Evolutionary conservation across 2,113 vertebrate genomes (phyloP).

Genomic region (Charina bottae): DNA sequence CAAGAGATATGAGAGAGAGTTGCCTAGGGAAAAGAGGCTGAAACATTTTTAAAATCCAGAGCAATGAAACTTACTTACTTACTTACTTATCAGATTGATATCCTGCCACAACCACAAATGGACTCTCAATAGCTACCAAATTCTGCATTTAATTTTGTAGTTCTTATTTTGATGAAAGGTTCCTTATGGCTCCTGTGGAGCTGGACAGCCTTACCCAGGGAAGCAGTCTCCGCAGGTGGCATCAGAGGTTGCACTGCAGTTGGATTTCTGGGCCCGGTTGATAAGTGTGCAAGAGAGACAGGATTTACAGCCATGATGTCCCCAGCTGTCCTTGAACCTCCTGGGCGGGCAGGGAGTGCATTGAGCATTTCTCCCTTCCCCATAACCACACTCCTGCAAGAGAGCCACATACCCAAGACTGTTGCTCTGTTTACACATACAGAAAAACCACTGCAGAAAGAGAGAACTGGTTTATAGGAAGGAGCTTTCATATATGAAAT

Average conservation of each 20-base stretch:
- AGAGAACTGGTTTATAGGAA: rapidly evolving
- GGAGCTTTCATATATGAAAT: neutral
- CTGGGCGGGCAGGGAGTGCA: constrained; percentile 73
- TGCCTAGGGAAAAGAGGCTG: too few species aligned
- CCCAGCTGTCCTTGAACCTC: constrained; percentile 81
- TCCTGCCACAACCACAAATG: neutral
- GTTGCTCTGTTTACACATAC: neutral
- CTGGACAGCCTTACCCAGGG: constrained; percentile 69
- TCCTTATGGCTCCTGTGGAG: rapidly evolving
- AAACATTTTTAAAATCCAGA: too few species aligned
- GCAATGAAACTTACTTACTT: neutral
- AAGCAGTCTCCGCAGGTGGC: constrained; percentile 80
- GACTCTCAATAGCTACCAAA: neutral
- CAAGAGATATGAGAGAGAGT: too few species aligned
- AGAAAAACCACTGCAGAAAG: neutral
- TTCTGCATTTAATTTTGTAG: neutral
- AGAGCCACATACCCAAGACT: rapidly evolving
- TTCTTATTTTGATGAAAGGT: neutral
- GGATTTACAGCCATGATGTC: constrained; percentile 77
- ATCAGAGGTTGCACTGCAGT: constrained; percentile 74
- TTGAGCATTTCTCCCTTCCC: constrained; percentile 68
- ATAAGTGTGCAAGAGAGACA: constrained; percentile 80
- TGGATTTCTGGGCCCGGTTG: constrained; percentile 76
- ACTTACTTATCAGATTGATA: too few species aligned
- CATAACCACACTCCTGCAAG: constrained; percentile 81